Conservation (phyloP, 2,113 vertebrate species). For the Gallinago paraguaiae region DNA sequence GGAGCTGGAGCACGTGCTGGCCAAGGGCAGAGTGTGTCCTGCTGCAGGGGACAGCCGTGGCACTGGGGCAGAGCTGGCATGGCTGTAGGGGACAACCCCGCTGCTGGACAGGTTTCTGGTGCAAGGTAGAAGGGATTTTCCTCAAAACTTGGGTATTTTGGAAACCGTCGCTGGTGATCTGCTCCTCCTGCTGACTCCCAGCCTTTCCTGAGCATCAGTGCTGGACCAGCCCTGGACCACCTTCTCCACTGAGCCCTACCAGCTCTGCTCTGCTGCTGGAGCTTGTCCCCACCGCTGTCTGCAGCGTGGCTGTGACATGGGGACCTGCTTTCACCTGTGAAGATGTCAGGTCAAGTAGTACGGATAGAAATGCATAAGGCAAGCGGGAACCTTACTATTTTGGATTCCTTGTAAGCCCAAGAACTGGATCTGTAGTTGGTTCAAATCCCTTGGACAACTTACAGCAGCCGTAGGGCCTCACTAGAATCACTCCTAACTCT, state of each 20-base stretch:
- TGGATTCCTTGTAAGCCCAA: not conserved
- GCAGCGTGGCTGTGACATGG: not conserved
- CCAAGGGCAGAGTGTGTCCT: not conserved
- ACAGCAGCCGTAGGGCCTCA: rapidly evolving
- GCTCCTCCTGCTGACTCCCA: not conserved
- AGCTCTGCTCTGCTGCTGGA: not conserved
- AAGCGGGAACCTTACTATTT: not conserved
- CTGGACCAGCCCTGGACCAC: not conserved
- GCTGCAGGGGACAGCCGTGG: rapidly evolving
- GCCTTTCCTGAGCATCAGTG: not conserved
- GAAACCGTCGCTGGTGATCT: not conserved
- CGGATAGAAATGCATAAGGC: not conserved
- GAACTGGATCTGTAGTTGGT: not conserved
- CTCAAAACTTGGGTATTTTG: not conserved
- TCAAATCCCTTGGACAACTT: not conserved
- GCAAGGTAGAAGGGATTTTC: not conserved
- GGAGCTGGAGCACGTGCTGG: not conserved
- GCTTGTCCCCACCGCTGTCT: not conserved
- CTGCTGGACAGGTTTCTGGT: not conserved
- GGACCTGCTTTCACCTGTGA: not conserved
- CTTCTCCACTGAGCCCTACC: not conserved
- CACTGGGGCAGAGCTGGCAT: not conserved
- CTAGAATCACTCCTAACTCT: not conserved
- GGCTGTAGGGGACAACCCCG: rapidly evolving
- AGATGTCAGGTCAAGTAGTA: not conserved